Conservation (phyloP, 2,113 vertebrate genomes). For the Scytalopus superciliaris region DNA sequence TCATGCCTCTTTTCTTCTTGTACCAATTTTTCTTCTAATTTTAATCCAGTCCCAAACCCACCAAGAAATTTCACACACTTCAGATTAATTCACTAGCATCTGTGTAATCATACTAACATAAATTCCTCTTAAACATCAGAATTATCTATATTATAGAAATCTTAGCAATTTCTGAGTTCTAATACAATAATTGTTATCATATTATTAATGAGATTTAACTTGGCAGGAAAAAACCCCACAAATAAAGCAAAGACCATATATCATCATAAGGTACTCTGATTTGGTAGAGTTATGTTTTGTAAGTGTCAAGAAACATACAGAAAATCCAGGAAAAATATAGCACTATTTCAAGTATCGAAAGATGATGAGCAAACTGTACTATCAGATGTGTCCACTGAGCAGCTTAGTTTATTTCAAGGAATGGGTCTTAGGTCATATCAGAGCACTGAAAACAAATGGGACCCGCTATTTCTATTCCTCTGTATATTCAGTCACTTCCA, state of each 20-base stretch:
- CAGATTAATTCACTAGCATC: slow-evolving; percentile 56
- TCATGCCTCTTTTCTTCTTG: not conserved
- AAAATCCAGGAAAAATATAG: not conserved
- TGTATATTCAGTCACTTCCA: not conserved
- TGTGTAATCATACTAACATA: not conserved
- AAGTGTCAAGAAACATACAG: slow-evolving; percentile 8
- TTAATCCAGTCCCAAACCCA: slow-evolving; percentile 30
- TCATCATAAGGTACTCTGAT: slow-evolving; percentile 45
- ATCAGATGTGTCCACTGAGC: slow-evolving; percentile 3
- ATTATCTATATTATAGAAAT: slow-evolving; percentile 3
- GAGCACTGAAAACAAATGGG: slow-evolving; percentile 35
- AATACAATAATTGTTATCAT: slow-evolving; percentile 24
- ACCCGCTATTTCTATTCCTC: slow-evolving; percentile 5
- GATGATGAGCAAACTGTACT: slow-evolving; percentile 3
- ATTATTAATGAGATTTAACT: slow-evolving; percentile 40
- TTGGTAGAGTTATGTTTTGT: slow-evolving; percentile 17
- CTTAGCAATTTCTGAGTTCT: not conserved
- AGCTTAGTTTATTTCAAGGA: slow-evolving; percentile 33
- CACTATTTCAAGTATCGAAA: slow-evolving; percentile 20
- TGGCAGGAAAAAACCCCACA: slow-evolving; percentile 21
- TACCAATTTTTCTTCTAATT: slow-evolving; percentile 33
- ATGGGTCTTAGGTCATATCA: slow-evolving; percentile 42
- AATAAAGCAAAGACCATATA: not conserved
- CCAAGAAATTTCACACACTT: slow-evolving; percentile 50
- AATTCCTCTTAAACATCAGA: slow-evolving; percentile 4